Conservation (phyloP, 2,888 invertebrate species). For the Orchesella flavescens region DNA sequence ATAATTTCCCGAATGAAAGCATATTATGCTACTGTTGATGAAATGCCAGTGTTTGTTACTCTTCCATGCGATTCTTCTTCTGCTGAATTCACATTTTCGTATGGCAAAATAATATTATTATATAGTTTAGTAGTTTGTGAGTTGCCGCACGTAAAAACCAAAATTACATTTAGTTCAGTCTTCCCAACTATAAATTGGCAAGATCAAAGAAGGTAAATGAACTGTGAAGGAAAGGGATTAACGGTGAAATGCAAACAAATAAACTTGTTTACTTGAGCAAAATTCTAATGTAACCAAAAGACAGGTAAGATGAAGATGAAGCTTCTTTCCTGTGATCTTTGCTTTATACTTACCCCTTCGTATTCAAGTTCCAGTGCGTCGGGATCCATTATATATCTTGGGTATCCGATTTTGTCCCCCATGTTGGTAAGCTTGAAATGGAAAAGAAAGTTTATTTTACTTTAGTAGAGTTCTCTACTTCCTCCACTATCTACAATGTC, state of each 20-base stretch:
- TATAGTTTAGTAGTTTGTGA: too few species aligned
- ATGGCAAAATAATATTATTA: too few species aligned
- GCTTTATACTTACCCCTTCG: slow-evolving; percentile 74
- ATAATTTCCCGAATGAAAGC: slow-evolving; percentile 33
- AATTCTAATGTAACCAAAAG: too few species aligned
- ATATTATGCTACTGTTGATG: too few species aligned
- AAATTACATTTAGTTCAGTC: too few species aligned
- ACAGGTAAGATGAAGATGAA: neutral
- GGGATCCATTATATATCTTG: slow-evolving; percentile 76
- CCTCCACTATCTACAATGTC: neutral
- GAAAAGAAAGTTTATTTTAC: neutral
- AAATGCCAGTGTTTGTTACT: neutral
- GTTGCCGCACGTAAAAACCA: too few species aligned
- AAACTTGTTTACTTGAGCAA: neutral
- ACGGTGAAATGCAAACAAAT: neutral
- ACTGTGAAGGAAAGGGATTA: slow-evolving; percentile 9
- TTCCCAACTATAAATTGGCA: too few species aligned
- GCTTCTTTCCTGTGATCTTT: neutral
- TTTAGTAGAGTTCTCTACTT: neutral
- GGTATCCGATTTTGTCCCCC: slow-evolving; percentile 77
- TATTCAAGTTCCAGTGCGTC: slow-evolving; percentile 76
- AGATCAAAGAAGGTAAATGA: slow-evolving; percentile 4
- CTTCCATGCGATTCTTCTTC: too few species aligned
- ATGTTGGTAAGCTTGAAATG: slow-evolving; percentile 74
- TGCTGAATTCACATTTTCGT: too few species aligned